Percentiles rank a stretch among this genome's conserved stretches.
Conservation (phyloP, 2,888 invertebrate genomes). For the Lepidochrysops patricia region DNA sequence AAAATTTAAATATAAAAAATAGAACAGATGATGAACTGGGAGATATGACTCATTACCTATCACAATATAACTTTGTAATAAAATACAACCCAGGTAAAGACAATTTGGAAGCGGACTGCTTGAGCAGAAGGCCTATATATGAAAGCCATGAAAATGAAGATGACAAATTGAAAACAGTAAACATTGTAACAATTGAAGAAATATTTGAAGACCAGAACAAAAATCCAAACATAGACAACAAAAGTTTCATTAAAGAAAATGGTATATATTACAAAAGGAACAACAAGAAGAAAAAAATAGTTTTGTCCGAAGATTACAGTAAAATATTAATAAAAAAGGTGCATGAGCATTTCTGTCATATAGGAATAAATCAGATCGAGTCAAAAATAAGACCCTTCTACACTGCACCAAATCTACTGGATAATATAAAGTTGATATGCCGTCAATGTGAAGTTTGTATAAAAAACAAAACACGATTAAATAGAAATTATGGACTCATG, state of each 20-base stretch:
- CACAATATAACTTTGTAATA: constrained; percentile 19
- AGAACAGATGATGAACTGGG: constrained; percentile 22
- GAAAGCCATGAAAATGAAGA: constrained; percentile 17
- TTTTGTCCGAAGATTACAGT: constrained; percentile 17
- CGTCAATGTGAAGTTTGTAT: constrained; percentile 16
- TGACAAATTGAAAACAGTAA: constrained; percentile 18
- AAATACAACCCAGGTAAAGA: constrained; percentile 19
- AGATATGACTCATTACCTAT: constrained; percentile 20
- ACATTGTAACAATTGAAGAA: constrained; percentile 16
- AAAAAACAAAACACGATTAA: constrained; percentile 16
- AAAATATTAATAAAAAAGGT: constrained; percentile 17
- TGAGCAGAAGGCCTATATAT: no score
- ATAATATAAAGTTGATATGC: constrained; percentile 16
- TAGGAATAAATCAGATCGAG: constrained; percentile 17
- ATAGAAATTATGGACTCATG: constrained; percentile 13
- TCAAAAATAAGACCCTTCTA: constrained; percentile 18
- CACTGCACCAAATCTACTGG: constrained; percentile 16
- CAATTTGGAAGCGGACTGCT: constrained; percentile 20
- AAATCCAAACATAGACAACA: constrained; percentile 17
- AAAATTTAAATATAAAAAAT: constrained; percentile 20
- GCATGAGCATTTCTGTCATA: constrained; percentile 17
- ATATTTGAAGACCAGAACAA: constrained; percentile 16
- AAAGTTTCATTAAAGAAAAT: constrained; percentile 7
- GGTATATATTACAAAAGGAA: constrained; percentile 15
- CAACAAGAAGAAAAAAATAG: constrained; percentile 15